Conservation (phyloP, 2,113 vertebrate species). For the Scophthalmus maximus region DNA sequence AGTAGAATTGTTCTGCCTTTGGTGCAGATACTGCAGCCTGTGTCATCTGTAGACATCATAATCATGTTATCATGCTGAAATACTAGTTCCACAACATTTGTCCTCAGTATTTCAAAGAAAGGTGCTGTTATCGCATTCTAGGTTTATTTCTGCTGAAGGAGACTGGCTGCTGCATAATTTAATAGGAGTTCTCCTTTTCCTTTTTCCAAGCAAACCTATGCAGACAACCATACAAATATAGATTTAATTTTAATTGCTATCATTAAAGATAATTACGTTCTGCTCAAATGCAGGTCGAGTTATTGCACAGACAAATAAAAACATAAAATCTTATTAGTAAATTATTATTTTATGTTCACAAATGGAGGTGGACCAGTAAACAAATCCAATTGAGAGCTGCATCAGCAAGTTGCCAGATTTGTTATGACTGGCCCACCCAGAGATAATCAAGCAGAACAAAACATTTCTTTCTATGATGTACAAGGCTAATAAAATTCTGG, state of each 20-base stretch:
- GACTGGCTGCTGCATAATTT: conserved; percentile 35
- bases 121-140: conserved; percentile 32
- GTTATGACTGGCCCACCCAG: conserved; percentile 17
- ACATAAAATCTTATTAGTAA: not conserved
- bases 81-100: conserved; percentile 58
- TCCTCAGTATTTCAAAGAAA: conserved; percentile 35
- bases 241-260: too few relatives aligned
- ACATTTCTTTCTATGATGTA: conserved; percentile 25
- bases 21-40: conserved; percentile 13
- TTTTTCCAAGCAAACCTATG: too few relatives aligned
- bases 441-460: conserved; percentile 28
- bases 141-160: conserved; percentile 6
- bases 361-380: not conserved
- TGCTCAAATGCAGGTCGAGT: not conserved
- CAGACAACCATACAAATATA: too few relatives aligned
- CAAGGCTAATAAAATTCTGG: conserved; percentile 36
- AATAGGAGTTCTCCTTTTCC: too few relatives aligned
- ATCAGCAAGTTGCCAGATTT: conserved; percentile 12
- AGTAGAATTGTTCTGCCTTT: conserved; percentile 30
- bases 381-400: conserved; percentile 15
- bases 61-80: too few relatives aligned
- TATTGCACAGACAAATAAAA: not conserved
- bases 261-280: not conserved
- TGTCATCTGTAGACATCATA: conserved; percentile 37
- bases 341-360: not conserved